phyloP scores from a whole-genome alignment of 92 coral and sea anemone genomes.

The Siderastrea radians region DNA sequence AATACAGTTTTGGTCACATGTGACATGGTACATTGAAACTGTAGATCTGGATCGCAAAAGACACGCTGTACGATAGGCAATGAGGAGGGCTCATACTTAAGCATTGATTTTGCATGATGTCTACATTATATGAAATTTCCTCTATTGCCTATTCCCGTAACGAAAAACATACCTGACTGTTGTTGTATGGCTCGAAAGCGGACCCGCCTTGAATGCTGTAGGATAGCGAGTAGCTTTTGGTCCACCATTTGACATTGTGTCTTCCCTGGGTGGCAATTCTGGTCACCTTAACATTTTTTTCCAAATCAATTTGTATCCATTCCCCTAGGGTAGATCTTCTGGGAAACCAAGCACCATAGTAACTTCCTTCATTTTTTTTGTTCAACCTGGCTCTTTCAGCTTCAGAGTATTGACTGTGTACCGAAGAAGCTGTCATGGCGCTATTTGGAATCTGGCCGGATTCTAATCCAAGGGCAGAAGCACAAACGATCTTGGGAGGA shows the following conservation, averaged over 20 bases:
- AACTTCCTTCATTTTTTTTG: slow-evolving; percentile 9
- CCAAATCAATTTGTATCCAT: slow-evolving; percentile 49
- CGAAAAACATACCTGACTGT: too few relatives aligned
- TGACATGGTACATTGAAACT: too few relatives aligned
- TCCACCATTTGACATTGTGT: slow-evolving; percentile 41
- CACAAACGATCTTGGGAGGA: slow-evolving; percentile 28
- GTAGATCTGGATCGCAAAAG: too few relatives aligned
- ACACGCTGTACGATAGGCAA: too few relatives aligned
- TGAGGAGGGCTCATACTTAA: too few relatives aligned
- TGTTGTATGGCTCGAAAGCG: too few relatives aligned
- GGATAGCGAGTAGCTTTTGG: slow-evolving; percentile 35
- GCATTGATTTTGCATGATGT: too few relatives aligned
- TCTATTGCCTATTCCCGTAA: too few relatives aligned
- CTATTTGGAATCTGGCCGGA: slow-evolving; percentile 44
- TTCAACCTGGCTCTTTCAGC: slow-evolving; percentile 39
- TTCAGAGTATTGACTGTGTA: background rate
- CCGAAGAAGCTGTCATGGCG: slow-evolving; percentile 47
- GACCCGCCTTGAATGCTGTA: slow-evolving; percentile 37
- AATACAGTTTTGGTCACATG: too few relatives aligned
- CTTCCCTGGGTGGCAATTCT: slow-evolving; percentile 57
- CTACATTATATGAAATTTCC: too few relatives aligned
- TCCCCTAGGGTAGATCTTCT: slow-evolving; percentile 4
- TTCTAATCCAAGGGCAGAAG: slow-evolving; percentile 46
- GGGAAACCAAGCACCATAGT: slow-evolving; percentile 43
- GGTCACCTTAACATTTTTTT: slow-evolving; percentile 38